Conservation (phyloP, 2,888 invertebrate species). For the Flexamia atlantica region DNA sequence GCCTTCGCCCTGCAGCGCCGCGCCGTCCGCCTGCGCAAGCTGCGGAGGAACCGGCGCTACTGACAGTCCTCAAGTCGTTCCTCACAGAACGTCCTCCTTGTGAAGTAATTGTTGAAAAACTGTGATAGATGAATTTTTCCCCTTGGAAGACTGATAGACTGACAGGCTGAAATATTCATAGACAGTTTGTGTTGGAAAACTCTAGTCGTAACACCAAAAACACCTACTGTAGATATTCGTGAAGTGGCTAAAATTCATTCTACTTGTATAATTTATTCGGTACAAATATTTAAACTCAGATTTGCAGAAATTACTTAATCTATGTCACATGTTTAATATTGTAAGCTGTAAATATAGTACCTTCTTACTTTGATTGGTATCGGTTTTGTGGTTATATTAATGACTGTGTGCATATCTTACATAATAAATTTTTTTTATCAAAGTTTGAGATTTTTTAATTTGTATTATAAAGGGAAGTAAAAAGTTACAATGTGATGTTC, state of each 20-base stretch:
- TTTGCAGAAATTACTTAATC: not conserved
- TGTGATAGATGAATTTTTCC: no score
- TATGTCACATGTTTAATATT: not conserved
- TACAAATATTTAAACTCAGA: not conserved
- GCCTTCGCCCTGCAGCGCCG: conserved; percentile 51
- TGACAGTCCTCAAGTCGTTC: not conserved
- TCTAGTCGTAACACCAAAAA: conserved; percentile 28
- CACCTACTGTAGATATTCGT: not conserved
- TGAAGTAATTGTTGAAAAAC: no score
- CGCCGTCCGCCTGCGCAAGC: conserved; percentile 2
- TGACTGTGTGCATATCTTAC: no score
- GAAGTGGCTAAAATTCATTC: not conserved
- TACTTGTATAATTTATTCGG: not conserved
- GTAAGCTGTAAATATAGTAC: not conserved
- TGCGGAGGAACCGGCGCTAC: conserved; percentile 42
- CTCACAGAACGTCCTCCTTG: not conserved
- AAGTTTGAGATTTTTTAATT: no score
- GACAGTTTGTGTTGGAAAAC: conserved; percentile 14
- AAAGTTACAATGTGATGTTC: no score
- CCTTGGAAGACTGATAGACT: no score
- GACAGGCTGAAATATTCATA: no score
- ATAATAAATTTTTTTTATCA: no score
- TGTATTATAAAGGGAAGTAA: no score
- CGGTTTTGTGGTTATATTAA: no score
- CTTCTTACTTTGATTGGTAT: no score